Base-by-base conservation (phyloP, 64 coral and sea anemone genomes). In the Porites australiensis region DNA sequence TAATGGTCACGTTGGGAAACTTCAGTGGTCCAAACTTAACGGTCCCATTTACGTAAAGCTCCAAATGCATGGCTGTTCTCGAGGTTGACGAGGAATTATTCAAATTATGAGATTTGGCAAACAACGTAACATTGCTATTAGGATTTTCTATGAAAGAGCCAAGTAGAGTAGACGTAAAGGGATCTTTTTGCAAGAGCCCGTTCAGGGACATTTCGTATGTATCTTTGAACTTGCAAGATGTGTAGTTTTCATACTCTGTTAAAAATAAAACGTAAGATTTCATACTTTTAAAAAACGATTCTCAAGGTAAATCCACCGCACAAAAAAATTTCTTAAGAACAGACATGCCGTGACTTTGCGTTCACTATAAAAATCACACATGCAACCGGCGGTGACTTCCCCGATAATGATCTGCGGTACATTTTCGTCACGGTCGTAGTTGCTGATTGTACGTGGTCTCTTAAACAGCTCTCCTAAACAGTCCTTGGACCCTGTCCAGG, bases 11-110 rank as follows among this genome's bases (percentile, higher is more conserved):
- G 22, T 62, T 81, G 1, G 78, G 55, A 61, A 81, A 81, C 5
- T 15, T 62, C 78, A 81, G 44, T 14, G 78, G 78, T 61, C 58
- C 78, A 62, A 81, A 81, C 13, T 81, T 62, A 8, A 62, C 22
- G 2, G 15, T 62, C 10, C 78, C 78, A 62, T 11, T 44, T 5
- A 61, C 2, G 9, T 13, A 15, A 13, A 45, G 23, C 62, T 6
- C 54, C 21, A 44, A 2, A 12, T 81, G 78, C 2, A 61, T 62
- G 55, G 78, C 78, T 43, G 13, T 15, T 15, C 12, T 59, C 0
- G 22, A 13, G 19, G 10, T 77, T 60, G 21, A 15, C 14, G 78
- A 62, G 12, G 78, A 61, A 14, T 44, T 44, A 13, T 9, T 59
- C n/a, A 62, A 2, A 62, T 6, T 5, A 3, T 81, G 78, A 1